Evolutionary conservation across 2,113 vertebrate genomes (phyloP), one percentile per base, ranked within the genome.

Genomic region (Xiphophorus maculatus): DNA sequence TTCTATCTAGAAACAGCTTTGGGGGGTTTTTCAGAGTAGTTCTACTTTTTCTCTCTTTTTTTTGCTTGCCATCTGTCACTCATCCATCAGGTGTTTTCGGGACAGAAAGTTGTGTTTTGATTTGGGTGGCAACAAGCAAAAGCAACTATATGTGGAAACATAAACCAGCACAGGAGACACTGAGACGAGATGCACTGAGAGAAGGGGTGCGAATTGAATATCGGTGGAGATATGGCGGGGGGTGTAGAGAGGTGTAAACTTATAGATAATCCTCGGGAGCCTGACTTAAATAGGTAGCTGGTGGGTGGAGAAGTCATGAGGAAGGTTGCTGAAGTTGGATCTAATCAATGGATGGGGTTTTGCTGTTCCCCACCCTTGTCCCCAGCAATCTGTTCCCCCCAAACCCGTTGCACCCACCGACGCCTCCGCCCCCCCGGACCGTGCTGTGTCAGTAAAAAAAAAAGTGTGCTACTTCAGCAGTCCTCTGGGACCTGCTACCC

Each of bases 401-500:
- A 58, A 25, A 70, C 66, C 82, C 40, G 76, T 58, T 77, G 75
- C 73, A 63, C 64, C 75, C 72, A 69, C 30, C 22, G 44, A 27
- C 63, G 63, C 37, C 61, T 84, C 76, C 8, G 15, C 61, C 66
- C 37, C 61, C 85, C 76, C 10, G 13, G 82, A 87, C 87, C 69
- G 71, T 93, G 92, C 93, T 91, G 92, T 91, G 92, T 94, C 92
- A 92, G 92, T 92, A 37, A 37, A 37, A 37, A 37, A 90, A 89
- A 91, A 93, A 91, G 90, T 88, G 85, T 92, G 92, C 93, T 93
- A 91, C 91, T 93, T 93, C 90, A 92, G 92, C 92, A 92, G 84
- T 93, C 91, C 82, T 90, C 74, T 73, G 90, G 90, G 91, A 90
- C 79, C 81, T 73, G 76, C 88, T 79, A 76, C 87, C 84, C 63